Base-by-base conservation (phyloP, 1,140 invertebrate genomes). In the Branchinecta lindahli region DNA sequence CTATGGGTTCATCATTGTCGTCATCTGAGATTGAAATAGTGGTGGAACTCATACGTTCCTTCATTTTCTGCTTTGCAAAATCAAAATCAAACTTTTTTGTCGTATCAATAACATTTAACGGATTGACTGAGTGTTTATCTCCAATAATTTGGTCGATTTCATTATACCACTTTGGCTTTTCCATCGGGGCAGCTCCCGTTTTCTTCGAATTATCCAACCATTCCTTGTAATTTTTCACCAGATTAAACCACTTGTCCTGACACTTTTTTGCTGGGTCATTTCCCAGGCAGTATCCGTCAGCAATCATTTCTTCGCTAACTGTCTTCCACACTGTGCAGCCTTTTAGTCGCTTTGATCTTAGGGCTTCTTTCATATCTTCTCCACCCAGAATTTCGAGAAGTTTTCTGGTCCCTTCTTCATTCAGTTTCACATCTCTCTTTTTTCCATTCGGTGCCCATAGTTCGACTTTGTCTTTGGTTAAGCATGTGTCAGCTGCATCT, bases 51-150 rank as follows among this genome's bases (percentile, higher is more conserved):
- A 61, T 20, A 61, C 12, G 18, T 20, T 61, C 18, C 52, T 61
- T 61, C 52, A 33, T 33, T 33, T 33, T 33, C 33, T 33, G 33
- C 52, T 61, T 61, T 12, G 52, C 52, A 61, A 61, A 20, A 15
- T 61, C 52, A 20, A 61, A 61, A 20, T 61, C 52, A 20, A 61
- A 61, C 52, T 61, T 61, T 20, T 61, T 61, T 61, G 52, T 61
- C 18, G 52, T 61, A 20, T 61, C 18, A 20, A 61, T 20, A 61
- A 61, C 52, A 12, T 12, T 61, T 61, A 61, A 12, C 12, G 52
- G 52, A 20, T 61, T 61, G 12, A 61, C 52, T 12, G 52, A 61
- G 18, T 61, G 52, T 61, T 61, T 61, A 61, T 61, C 52, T 61
- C 52, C 52, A 61, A 61, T 20, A 61, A 61, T 61, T 61, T 61